Conservation (phyloP, 2,797 vertebrate genomes). For the Pangasius krempfi region DNA sequence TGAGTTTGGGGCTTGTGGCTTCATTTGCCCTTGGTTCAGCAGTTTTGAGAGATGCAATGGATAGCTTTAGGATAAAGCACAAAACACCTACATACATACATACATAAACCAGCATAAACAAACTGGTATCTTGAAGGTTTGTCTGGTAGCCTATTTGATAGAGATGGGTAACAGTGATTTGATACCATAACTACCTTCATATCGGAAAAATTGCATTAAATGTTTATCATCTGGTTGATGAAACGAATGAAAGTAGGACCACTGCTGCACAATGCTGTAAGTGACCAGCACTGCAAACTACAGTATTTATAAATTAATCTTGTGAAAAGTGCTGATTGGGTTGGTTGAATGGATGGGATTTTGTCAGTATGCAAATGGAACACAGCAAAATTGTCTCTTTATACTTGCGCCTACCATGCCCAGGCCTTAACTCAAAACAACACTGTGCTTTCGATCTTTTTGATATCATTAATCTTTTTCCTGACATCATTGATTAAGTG, state of each 20-base stretch:
- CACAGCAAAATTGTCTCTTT: background rate
- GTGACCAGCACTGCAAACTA: background rate
- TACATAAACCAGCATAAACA: background rate
- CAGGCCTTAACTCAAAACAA: conserved; percentile 45
- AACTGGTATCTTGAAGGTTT: background rate
- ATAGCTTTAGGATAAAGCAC: background rate
- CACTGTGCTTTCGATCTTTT: conserved; percentile 31
- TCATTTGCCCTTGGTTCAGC: conserved; percentile 44
- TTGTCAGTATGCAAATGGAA: background rate
- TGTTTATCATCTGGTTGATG: background rate
- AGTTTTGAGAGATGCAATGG: background rate
- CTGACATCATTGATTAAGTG: conserved; percentile 56
- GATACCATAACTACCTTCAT: background rate
- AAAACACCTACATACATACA: background rate
- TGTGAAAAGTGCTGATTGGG: background rate
- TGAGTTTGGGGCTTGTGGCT: conserved; percentile 46
- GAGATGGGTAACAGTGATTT: background rate
- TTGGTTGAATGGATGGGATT: background rate
- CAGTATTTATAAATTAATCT: background rate
- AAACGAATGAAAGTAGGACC: background rate
- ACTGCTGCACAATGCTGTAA: background rate
- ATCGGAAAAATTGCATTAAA: background rate
- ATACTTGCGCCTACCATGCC: conserved; percentile 9
- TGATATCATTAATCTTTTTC: conserved; percentile 53
- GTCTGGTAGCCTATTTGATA: background rate